Evolutionary conservation across 2,113 vertebrate genomes (phyloP).

Genomic region (Sclerurus mexicanus): DNA sequence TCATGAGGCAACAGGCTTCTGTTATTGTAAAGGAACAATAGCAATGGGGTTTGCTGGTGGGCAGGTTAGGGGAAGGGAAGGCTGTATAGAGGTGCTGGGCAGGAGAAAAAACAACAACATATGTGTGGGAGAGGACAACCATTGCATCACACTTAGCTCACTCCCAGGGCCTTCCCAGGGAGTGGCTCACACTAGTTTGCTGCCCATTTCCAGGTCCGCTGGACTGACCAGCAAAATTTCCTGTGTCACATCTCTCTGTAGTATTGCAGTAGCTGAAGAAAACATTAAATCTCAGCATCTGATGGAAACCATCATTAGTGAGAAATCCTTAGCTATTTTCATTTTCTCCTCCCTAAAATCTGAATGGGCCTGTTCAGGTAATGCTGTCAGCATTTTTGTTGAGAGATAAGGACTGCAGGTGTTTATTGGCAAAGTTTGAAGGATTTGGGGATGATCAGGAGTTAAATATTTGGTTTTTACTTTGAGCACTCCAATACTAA

Average conservation of each 20-base stretch:
- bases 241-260: background rate
- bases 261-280: background rate
- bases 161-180: background rate
- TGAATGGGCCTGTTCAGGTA: background rate
- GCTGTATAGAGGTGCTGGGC: background rate
- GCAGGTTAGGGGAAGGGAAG: accelerated
- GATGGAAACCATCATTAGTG: background rate
- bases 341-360: background rate
- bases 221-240: background rate
- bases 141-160: accelerated
- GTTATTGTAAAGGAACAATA: background rate
- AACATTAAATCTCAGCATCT: background rate
- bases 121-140: background rate
- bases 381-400: background rate
- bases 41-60: background rate
- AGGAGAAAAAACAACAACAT: background rate
- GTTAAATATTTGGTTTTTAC: background rate
- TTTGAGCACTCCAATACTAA: background rate
- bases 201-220: accelerated
- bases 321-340: background rate
- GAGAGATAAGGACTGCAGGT: background rate
- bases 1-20: background rate
- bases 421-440: background rate
- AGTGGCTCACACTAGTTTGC: background rate
- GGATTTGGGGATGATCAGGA: accelerated